These are phyloP conservation scores for Pelecanus crispus DNA, from an alignment of 2,113 vertebrate genomes.

Conservation along the genomic window DNA sequence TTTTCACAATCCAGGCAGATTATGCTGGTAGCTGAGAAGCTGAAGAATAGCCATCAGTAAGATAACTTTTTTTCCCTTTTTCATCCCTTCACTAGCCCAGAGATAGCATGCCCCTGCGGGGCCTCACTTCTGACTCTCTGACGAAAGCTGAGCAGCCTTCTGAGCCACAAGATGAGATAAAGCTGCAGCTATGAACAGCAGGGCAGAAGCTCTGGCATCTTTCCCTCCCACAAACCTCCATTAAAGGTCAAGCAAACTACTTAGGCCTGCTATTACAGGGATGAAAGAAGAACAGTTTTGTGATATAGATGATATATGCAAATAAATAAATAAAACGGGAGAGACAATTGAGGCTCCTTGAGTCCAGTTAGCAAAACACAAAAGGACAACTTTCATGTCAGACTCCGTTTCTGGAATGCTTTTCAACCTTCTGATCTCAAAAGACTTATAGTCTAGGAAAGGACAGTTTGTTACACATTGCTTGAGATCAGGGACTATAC, in stretches of 20 bases:
- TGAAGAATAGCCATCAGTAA: not conserved
- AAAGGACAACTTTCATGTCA: not conserved
- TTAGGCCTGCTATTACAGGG: not conserved
- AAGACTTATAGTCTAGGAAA: not conserved
- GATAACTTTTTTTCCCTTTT: not conserved
- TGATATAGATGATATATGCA: not conserved
- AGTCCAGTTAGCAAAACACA: not conserved
- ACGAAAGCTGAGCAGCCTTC: slow-evolving; percentile 6
- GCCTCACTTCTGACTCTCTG: slow-evolving; percentile 30
- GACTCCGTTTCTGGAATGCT: not conserved
- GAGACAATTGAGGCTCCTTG: not conserved
- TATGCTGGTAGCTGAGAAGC: not conserved
- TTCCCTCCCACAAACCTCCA: slow-evolving; percentile 5
- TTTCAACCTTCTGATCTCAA: not conserved
- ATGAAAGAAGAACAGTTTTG: not conserved
- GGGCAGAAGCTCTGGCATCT: slow-evolving; percentile 17
- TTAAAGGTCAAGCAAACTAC: slow-evolving; percentile 40
- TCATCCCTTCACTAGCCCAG: not conserved
- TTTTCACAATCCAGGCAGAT: not conserved
- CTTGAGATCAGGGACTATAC: not conserved
- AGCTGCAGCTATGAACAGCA: slow-evolving; percentile 4
- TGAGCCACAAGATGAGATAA: slow-evolving; percentile 45
- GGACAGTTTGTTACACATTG: not conserved
- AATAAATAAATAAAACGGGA: not conserved
- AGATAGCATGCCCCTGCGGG: not conserved